Conservation (phyloP, 1,140 invertebrate genomes). For the Melitaea cinxia region DNA sequence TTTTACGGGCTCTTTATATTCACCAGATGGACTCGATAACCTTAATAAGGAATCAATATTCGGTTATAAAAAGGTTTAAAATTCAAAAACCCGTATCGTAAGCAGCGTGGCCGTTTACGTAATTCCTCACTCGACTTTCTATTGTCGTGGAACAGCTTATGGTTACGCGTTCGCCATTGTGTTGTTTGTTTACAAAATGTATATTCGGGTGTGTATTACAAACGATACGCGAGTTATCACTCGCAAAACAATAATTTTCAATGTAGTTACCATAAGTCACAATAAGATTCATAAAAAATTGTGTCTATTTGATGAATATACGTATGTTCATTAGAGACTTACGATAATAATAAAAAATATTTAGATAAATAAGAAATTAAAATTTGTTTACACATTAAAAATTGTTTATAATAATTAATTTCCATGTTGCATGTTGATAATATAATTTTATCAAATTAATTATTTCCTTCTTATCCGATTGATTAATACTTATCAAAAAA, state of each 20-base stretch:
- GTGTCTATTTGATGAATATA: too few relatives aligned
- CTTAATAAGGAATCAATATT: constrained; percentile 29
- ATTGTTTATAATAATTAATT: not conserved
- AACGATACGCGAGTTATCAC: constrained; percentile 26
- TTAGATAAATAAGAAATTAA: too few relatives aligned
- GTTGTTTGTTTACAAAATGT: constrained; percentile 55
- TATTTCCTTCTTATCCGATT: not conserved
- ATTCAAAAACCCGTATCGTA: constrained; percentile 51
- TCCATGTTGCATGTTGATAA: not conserved
- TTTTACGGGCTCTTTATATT: constrained; percentile 24
- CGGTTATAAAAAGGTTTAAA: constrained; percentile 13
- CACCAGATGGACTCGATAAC: constrained; percentile 26
- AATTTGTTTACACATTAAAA: not conserved
- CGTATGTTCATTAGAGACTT: too few relatives aligned
- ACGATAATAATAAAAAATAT: too few relatives aligned
- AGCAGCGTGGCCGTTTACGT: constrained; percentile 56
- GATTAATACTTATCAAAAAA: not conserved
- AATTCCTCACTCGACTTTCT: constrained; percentile 62
- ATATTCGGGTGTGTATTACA: constrained; percentile 41
- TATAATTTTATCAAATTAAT: not conserved
- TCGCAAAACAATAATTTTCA: constrained; percentile 3
- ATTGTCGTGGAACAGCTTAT: constrained; percentile 69
- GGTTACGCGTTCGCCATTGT: constrained; percentile 61
- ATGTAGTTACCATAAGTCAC: too few relatives aligned
- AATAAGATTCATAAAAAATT: too few relatives aligned